phyloP scores from a whole-genome alignment of 2,113 vertebrate genomes.

The Mastomys coucha region DNA sequence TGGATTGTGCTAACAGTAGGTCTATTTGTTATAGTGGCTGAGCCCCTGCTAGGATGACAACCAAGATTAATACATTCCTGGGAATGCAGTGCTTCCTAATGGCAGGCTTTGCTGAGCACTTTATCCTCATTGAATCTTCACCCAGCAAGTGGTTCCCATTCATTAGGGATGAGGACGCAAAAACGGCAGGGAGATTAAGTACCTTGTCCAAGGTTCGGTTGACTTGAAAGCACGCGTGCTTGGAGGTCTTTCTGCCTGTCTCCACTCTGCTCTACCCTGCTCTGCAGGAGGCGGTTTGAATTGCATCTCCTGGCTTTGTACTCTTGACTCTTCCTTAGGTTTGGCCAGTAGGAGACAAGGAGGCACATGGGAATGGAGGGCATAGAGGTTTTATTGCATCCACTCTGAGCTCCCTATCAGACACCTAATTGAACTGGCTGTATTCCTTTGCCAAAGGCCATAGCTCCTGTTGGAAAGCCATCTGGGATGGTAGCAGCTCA shows the following conservation, averaged over 20 bases:
- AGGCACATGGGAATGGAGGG: not conserved
- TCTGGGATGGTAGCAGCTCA: not conserved
- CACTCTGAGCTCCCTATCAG: not conserved
- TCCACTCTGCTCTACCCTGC: not conserved
- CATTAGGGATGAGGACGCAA: not conserved
- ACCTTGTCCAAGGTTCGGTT: not conserved
- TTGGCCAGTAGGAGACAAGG: not conserved
- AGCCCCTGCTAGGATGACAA: not conserved
- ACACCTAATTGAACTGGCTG: not conserved
- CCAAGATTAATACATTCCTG: not conserved
- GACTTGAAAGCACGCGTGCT: not conserved
- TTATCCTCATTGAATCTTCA: not conserved
- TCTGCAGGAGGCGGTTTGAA: not conserved
- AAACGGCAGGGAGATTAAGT: not conserved
- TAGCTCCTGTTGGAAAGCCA: not conserved
- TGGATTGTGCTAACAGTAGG: not conserved
- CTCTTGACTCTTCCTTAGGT: not conserved
- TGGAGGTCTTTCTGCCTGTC: not conserved
- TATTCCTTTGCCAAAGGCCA: slow-evolving; percentile 34
- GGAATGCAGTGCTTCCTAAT: not conserved
- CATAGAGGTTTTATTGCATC: not conserved
- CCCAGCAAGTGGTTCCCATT: not conserved
- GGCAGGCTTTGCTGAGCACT: not conserved
- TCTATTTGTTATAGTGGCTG: slow-evolving; percentile 43
- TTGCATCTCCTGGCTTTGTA: not conserved